Percentiles rank a stretch among this genome's conserved stretches.
phyloP scores from a whole-genome alignment of 2,797 vertebrate genomes.

The Acanthurus lineatus region DNA sequence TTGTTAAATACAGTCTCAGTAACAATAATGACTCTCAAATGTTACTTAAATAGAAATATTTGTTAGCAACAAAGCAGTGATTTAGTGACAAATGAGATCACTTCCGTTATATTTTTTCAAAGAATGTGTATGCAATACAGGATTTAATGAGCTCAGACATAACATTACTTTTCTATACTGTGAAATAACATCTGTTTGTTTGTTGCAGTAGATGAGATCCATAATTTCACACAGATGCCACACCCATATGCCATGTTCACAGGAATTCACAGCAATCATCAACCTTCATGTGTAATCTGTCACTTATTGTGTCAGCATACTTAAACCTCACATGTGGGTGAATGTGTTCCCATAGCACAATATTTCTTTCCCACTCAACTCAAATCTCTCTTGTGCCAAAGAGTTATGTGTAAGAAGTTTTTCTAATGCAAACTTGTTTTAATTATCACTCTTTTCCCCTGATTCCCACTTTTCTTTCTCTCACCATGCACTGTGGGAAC shows the following conservation, averaged over 20 bases:
- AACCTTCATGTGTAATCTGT: constrained; percentile 64
- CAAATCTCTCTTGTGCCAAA: not conserved
- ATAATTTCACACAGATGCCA: not conserved
- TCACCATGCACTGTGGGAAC: not conserved
- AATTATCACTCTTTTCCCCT: constrained; percentile 15
- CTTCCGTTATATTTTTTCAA: not conserved
- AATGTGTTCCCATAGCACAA: constrained; percentile 4
- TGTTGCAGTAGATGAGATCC: not conserved
- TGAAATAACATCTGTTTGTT: not conserved
- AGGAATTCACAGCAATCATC: constrained; percentile 55
- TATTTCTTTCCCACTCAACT: not conserved
- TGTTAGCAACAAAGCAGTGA: not conserved
- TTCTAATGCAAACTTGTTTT: not conserved
- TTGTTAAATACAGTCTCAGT: not conserved
- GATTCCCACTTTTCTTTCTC: not conserved
- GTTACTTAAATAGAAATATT: not conserved
- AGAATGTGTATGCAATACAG: not conserved
- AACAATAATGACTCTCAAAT: not conserved
- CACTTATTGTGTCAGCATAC: constrained; percentile 52
- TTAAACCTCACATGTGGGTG: constrained; percentile 21
- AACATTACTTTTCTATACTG: not conserved
- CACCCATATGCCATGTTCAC: not conserved
- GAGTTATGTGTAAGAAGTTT: not conserved
- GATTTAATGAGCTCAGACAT: not conserved
- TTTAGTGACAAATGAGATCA: not conserved